Evolutionary conservation across 1,140 invertebrate genomes (phyloP), one percentile per base, ranked within the genome.

Genomic region (Arctopsyche grandis): DNA sequence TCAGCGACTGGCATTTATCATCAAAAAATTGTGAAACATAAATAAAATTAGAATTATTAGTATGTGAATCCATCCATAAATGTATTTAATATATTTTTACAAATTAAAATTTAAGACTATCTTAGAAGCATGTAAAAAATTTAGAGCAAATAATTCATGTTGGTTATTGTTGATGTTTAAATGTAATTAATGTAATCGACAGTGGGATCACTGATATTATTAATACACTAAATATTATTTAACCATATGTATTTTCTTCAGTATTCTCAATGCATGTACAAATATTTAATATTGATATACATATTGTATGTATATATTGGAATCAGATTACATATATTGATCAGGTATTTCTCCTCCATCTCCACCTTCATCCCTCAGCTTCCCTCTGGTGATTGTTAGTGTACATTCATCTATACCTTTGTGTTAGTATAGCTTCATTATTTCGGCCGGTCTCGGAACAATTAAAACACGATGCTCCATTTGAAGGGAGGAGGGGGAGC

Each of bases 71-170:
- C 71, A 74, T 74, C 71, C 71, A 74, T 56, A 74, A 46, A 38
- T 58, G 46, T 74, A 74, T 73, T 1, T 74, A 56, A 74, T 74
- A 74, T 74, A 74, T 74, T 74, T 74, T 74, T 74, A 74, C 71
- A 74, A 74, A 74, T 56, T 58, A 58, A 46, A 71, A 22, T 71
- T 38, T 66, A 66, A 66, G 63, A 10, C 19, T 60, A 14, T 22
- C 19, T 66, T 26, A 29, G 63, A 66, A 12, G 21, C 63, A 66
- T 66, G 63, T 66, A 66, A 38, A 38, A 52, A 66, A 66, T 66
- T 26, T 66, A 66, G 24, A 22, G 19, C 22, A 66, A 12, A 14
- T 3, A 66, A 66, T 24, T 66, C 24, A 66, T 66, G 63, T 66
- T 66, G 22, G 16, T 52, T 38, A 38, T 1, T 38, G 29, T 12